phyloP scores from a whole-genome alignment of 2,113 vertebrate species.

The Protomyctophum bolini region DNA sequence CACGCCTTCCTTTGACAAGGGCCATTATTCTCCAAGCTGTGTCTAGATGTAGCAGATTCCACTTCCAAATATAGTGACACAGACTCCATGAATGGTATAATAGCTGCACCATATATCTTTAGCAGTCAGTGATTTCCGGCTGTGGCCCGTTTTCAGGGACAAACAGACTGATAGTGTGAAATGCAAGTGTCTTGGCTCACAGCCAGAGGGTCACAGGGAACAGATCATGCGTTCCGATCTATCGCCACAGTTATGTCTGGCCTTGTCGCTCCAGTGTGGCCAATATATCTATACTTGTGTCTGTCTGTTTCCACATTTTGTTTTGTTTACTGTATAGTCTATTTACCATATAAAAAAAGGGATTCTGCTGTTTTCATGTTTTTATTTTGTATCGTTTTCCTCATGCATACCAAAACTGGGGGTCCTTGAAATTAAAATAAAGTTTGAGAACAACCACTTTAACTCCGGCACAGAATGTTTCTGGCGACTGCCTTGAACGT shows the following conservation, averaged over 20 bases:
- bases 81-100: not conserved
- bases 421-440: too few relatives aligned
- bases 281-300: too few relatives aligned
- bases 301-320: too few relatives aligned
- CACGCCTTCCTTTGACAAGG: not conserved
- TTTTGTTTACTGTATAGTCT: too few relatives aligned
- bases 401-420: too few relatives aligned
- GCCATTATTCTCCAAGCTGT: constrained; percentile 23
- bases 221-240: not conserved
- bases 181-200: not conserved
- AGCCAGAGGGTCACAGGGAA: constrained; percentile 1
- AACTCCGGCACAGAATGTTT: too few relatives aligned
- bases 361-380: not conserved
- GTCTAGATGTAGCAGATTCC: not conserved
- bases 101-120: not conserved
- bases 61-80: not conserved
- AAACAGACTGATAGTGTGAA: not conserved
- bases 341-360: not conserved
- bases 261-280: too few relatives aligned
- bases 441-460: too few relatives aligned
- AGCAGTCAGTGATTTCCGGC: not conserved
- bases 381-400: too few relatives aligned
- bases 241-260: too few relatives aligned
- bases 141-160: not conserved
- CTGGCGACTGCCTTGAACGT: too few relatives aligned